Evolutionary conservation across 2,888 invertebrate species (phyloP).

Genomic region (Xanthia icteritia): DNA sequence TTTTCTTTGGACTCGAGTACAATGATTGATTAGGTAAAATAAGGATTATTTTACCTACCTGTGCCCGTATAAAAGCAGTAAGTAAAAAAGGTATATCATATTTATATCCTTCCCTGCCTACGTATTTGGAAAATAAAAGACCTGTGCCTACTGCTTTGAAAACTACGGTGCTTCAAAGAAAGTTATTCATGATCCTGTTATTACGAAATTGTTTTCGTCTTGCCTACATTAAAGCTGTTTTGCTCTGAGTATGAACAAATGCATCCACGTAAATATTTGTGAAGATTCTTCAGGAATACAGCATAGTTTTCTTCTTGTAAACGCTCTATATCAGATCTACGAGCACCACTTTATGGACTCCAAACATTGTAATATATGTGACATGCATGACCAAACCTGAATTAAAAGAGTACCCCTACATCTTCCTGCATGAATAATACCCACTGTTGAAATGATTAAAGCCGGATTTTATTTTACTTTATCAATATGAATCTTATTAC

Average conservation of each 20-base stretch:
- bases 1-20: slow-evolving; percentile 30
- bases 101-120: slow-evolving; percentile 7
- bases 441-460: slow-evolving; percentile 17
- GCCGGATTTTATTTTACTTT: slow-evolving; percentile 12
- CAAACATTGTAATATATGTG: slow-evolving; percentile 6
- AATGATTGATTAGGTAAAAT: slow-evolving; percentile 48
- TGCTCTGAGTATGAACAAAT: slow-evolving; percentile 9
- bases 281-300: slow-evolving; percentile 11
- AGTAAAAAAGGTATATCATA: slow-evolving; percentile 34
- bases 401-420: slow-evolving; percentile 25
- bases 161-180: slow-evolving; percentile 27
- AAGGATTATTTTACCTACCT: no score
- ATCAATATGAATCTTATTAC: slow-evolving; percentile 6
- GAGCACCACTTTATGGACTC: background rate
- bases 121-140: slow-evolving; percentile 23
- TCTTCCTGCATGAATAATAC: slow-evolving; percentile 10
- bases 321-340: background rate
- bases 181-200: slow-evolving; percentile 33
- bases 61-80: slow-evolving; percentile 9
- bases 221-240: slow-evolving; percentile 16
- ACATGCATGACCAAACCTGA: slow-evolving; percentile 10
- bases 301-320: background rate
- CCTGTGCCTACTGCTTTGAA: slow-evolving; percentile 16
- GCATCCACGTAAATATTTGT: background rate
- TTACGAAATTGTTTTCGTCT: slow-evolving; percentile 20